A percentile compares a stretch with the other conserved stretches of the same genome.
Evolutionary conservation across 1,140 invertebrate genomes (phyloP).

Genomic region (Spodoptera frugiperda): DNA sequence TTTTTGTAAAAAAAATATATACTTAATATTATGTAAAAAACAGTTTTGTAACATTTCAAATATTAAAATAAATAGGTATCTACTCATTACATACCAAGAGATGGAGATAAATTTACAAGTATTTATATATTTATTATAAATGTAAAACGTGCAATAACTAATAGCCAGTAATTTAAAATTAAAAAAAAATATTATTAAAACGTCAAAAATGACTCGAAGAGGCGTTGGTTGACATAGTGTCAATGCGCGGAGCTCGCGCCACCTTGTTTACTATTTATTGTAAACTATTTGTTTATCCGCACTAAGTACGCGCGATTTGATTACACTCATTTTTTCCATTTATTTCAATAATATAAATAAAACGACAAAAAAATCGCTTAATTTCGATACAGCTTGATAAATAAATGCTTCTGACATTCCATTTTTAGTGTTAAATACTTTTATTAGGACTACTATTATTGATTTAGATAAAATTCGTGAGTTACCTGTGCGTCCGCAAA

Average conservation of each 20-base stretch:
- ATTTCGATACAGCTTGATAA: constrained; percentile 74
- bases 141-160: constrained; percentile 86
- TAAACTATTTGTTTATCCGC: constrained; percentile 75
- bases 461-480: constrained; percentile 79
- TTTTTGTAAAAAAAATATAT: constrained; percentile 86
- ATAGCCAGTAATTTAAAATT: constrained; percentile 83
- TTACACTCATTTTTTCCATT: constrained; percentile 60
- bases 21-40: constrained; percentile 81
- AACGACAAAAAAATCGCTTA: constrained; percentile 72
- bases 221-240: constrained; percentile 68
- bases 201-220: constrained; percentile 73
- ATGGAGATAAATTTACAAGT: constrained; percentile 86
- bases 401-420: constrained; percentile 75
- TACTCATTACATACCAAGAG: constrained; percentile 84
- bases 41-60: constrained; percentile 86
- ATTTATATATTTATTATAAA: constrained; percentile 87
- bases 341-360: constrained; percentile 61
- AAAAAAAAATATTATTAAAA: constrained; percentile 84
- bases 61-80: constrained; percentile 79
- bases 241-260: constrained; percentile 52
- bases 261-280: constrained; percentile 84
- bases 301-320: constrained; percentile 49
- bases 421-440: constrained; percentile 79
- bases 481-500: constrained; percentile 66
- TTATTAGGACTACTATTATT: constrained; percentile 76